Percentiles rank a stretch among this genome's conserved stretches.
Evolutionary conservation across 2,888 invertebrate genomes (phyloP).

Genomic region (Ormyrus thymus): DNA sequence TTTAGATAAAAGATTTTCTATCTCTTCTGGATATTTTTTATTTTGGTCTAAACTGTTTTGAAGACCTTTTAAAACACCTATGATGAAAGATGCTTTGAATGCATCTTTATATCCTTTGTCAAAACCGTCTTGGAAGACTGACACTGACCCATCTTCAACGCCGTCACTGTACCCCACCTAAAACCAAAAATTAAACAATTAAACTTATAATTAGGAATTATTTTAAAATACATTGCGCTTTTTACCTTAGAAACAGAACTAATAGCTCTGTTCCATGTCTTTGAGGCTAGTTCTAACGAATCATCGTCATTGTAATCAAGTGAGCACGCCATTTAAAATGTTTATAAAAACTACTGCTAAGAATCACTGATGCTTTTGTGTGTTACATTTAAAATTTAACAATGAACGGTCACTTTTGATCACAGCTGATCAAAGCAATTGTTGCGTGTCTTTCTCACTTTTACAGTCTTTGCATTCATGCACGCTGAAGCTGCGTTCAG

Average conservation of each 20-base stretch:
- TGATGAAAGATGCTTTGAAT: constrained; percentile 78
- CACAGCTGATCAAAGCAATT: constrained; percentile 21
- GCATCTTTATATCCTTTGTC: constrained; percentile 83
- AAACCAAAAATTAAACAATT: constrained; percentile 40
- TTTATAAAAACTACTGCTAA: not conserved
- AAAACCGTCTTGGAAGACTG: constrained; percentile 82
- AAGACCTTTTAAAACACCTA: constrained; percentile 77
- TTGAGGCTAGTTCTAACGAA: constrained; percentile 64
- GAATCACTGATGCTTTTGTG: no score
- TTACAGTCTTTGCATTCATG: no score
- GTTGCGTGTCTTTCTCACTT: no score
- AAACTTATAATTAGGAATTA: not conserved
- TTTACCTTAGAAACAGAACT: constrained; percentile 64
- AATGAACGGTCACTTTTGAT: not conserved
- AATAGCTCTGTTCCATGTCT: constrained; percentile 65
- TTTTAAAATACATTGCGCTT: constrained; percentile 8
- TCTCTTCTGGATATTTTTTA: constrained; percentile 61
- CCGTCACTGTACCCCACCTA: constrained; percentile 84
- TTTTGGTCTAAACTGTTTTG: constrained; percentile 56
- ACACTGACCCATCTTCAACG: constrained; percentile 79
- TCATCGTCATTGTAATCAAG: constrained; percentile 60
- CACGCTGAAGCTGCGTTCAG: no score
- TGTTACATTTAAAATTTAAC: not conserved
- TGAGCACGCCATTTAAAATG: constrained; percentile 58
- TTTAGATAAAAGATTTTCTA: constrained; percentile 62